Percentiles rank a stretch among this genome's conserved stretches.
Evolutionary conservation across 2,113 vertebrate genomes (phyloP).

Genomic region (Puffinus mauretanicus): DNA sequence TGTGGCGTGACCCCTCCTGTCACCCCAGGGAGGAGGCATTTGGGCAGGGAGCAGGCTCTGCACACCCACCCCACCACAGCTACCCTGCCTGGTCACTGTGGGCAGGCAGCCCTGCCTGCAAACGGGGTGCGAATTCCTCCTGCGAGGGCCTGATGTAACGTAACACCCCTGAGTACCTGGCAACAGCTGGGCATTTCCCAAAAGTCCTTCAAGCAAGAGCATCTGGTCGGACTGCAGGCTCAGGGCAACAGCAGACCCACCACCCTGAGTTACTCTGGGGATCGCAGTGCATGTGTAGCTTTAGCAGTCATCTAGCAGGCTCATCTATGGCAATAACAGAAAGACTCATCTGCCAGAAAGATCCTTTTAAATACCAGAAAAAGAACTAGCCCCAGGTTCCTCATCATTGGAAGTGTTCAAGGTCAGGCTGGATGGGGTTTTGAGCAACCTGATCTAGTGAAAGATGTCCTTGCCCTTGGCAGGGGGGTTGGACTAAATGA

Average conservation of each 20-base stretch:
- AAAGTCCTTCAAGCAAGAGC: background rate
- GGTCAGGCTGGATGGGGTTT: background rate
- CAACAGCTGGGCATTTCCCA: background rate
- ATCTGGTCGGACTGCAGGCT: background rate
- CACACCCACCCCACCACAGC: background rate
- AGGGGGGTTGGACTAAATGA: background rate
- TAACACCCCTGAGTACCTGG: background rate
- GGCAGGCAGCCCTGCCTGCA: background rate
- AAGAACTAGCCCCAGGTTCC: background rate
- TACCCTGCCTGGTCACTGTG: background rate
- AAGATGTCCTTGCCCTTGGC: background rate
- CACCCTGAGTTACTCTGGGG: background rate
- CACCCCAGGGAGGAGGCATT: background rate
- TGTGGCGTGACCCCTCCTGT: background rate
- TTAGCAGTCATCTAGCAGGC: background rate
- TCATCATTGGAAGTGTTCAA: background rate
- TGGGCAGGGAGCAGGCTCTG: background rate
- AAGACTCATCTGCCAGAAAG: background rate
- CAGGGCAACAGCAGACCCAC: background rate
- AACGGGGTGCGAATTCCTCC: rapidly evolving
- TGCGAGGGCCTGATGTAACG: background rate
- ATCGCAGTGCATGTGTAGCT: background rate
- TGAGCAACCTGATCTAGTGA: background rate
- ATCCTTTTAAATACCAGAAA: background rate
- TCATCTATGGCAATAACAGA: background rate